These are phyloP conservation scores for Hucho hucho DNA, from an alignment of 2,113 vertebrate species.

Conservation along the genomic window DNA sequence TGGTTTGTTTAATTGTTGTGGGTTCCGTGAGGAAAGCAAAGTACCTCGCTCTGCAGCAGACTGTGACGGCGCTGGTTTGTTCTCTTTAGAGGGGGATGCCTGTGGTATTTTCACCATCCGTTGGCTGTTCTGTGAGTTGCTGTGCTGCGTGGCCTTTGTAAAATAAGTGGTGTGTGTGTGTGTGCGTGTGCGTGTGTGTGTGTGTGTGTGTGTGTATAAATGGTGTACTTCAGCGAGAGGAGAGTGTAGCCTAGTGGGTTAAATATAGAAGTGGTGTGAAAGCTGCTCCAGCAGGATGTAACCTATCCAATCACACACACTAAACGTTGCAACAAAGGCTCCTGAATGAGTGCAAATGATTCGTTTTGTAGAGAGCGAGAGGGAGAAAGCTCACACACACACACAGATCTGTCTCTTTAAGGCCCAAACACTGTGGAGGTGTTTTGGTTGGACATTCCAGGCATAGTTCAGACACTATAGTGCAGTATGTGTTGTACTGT, in stretches of 20 bases:
- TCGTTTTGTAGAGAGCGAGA: conserved; percentile 1
- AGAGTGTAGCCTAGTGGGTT: conserved; percentile 1
- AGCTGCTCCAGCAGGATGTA: conserved; percentile 17
- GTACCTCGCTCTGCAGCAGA: conserved; percentile 56
- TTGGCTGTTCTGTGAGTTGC: conserved; percentile 14
- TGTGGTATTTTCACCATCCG: conserved; percentile 57
- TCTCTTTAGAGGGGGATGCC: conserved; percentile 57
- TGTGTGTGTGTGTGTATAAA: conserved; percentile 17
- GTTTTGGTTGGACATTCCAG: conserved; percentile 75
- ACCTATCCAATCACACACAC: conserved; percentile 31
- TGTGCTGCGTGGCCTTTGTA: conserved; percentile 46
- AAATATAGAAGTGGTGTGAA: conserved; percentile 1
- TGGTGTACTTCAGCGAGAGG: conserved; percentile 56
- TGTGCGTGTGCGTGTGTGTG: too few species aligned
- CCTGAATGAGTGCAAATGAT: conserved; percentile 33
- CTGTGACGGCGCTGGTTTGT: conserved; percentile 61
- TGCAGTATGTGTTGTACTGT: too few species aligned
- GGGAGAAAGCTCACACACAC: too few species aligned
- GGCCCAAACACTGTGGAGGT: conserved; percentile 58
- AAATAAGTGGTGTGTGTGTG: conserved; percentile 50
- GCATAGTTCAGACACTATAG: conserved; percentile 38
- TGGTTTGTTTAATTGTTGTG: conserved; percentile 50
- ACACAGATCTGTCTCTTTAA: conserved; percentile 60
- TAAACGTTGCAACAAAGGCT: conserved; percentile 18
- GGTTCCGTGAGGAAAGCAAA: conserved; percentile 65